phyloP scores from a whole-genome alignment of 2,888 invertebrate species.

The Troides oblongomaculatus region DNA sequence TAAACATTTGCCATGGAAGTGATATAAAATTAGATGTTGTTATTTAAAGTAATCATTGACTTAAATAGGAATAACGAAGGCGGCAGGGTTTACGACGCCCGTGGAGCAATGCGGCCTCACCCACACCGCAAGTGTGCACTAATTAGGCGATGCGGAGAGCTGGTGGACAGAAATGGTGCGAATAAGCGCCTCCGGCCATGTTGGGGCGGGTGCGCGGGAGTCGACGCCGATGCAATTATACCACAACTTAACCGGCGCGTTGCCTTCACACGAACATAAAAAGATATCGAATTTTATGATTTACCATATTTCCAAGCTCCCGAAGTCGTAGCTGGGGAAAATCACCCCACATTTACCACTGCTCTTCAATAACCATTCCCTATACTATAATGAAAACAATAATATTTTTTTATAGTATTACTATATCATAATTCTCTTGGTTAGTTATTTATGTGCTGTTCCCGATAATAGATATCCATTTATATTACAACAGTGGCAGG shows the following conservation, averaged over 20 bases:
- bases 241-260: conserved; percentile 46
- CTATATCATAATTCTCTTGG: neutral
- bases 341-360: neutral
- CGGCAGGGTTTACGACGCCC: conserved; percentile 51
- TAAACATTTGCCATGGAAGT: neutral
- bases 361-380: neutral
- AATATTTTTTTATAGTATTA: neutral
- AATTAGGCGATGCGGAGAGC: conserved; percentile 67
- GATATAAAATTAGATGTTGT: neutral
- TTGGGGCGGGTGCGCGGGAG: conserved; percentile 64
- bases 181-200: conserved; percentile 61
- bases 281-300: neutral
- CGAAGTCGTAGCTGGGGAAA: neutral
- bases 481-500: conserved; percentile 45
- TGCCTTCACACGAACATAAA: conserved; percentile 6
- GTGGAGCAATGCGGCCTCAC: conserved; percentile 63
- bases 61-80: conserved; percentile 60
- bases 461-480: conserved; percentile 2
- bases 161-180: conserved; percentile 69
- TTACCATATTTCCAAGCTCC: neutral
- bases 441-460: conserved; percentile 5
- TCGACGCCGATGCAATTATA: conserved; percentile 60
- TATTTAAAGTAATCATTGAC: conserved; percentile 38
- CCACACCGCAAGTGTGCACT: conserved; percentile 65
- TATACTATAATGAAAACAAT: neutral